Percentiles rank a stretch among this genome's conserved stretches.
These are phyloP conservation scores for Mesocricetus auratus DNA, from an alignment of 2,113 vertebrate species.

Conservation along the genomic window DNA sequence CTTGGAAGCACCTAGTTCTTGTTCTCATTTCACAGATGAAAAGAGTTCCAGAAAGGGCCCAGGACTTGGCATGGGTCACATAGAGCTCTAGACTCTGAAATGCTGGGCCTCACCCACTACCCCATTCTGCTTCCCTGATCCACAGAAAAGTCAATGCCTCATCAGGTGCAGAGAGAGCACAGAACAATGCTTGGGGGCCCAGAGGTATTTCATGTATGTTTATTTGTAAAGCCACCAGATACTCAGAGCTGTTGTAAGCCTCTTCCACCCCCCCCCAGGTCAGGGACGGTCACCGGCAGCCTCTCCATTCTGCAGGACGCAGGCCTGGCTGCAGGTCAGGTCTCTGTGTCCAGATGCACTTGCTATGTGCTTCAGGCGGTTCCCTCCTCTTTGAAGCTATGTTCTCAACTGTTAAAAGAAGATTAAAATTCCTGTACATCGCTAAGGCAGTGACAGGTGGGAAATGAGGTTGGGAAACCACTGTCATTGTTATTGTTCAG, in stretches of 20 bases:
- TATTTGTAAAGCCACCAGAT: background rate
- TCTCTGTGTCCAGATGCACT: background rate
- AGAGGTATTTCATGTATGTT: background rate
- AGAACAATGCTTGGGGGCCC: background rate
- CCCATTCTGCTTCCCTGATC: background rate
- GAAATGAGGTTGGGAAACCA: background rate
- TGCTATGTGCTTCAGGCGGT: background rate
- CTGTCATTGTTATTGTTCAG: background rate
- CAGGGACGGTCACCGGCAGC: background rate
- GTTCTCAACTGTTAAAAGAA: slow-evolving; percentile 53
- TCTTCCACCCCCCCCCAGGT: slow-evolving; percentile 1
- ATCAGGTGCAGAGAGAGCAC: background rate
- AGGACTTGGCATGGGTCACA: background rate
- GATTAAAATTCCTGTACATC: background rate
- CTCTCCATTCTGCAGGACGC: background rate
- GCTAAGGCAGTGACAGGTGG: slow-evolving; percentile 15
- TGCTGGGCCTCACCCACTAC: background rate
- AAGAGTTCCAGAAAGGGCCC: background rate
- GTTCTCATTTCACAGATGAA: slow-evolving; percentile 22
- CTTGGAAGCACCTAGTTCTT: background rate
- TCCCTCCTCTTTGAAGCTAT: slow-evolving; percentile 25
- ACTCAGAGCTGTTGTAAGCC: background rate
- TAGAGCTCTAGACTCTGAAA: background rate
- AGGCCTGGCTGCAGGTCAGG: background rate
- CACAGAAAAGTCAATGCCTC: background rate